Evolutionary conservation across 1,140 invertebrate species (phyloP).

Genomic region (Harlomillsia oculata): DNA sequence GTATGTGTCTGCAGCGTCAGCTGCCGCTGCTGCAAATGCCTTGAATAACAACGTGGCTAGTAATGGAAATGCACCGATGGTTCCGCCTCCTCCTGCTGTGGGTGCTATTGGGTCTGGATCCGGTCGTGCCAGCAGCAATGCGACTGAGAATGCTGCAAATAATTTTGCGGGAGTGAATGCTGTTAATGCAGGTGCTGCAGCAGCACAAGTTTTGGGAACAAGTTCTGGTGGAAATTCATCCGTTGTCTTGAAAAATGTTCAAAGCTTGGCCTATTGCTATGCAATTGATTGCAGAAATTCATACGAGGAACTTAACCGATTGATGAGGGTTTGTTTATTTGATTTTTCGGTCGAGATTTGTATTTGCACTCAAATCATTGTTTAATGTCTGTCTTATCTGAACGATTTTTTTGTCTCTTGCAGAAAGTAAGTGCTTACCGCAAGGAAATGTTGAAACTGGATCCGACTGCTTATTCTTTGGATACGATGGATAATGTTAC

Average conservation of each 20-base stretch:
- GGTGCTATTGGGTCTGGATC: background rate
- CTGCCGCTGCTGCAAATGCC: slow-evolving; percentile 27
- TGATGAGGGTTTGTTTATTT: slow-evolving; percentile 49
- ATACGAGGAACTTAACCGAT: slow-evolving; percentile 92
- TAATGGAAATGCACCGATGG: background rate
- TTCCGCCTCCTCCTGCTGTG: too few relatives aligned
- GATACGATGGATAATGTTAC: slow-evolving; percentile 35
- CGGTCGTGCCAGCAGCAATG: slow-evolving; percentile 11
- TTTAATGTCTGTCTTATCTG: too few relatives aligned
- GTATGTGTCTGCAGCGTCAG: slow-evolving; percentile 13
- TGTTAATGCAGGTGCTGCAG: slow-evolving; percentile 2
- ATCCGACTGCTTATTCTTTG: slow-evolving; percentile 31
- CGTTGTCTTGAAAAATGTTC: slow-evolving; percentile 46
- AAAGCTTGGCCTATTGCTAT: slow-evolving; percentile 81
- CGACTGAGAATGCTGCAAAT: background rate
- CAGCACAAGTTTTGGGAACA: slow-evolving; percentile 7
- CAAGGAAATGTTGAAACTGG: slow-evolving; percentile 35
- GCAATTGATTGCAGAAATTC: slow-evolving; percentile 87
- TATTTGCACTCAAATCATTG: too few relatives aligned
- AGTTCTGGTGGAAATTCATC: background rate
- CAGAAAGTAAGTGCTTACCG: slow-evolving; percentile 33
- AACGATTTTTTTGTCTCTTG: background rate
- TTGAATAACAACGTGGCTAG: slow-evolving; percentile 26
- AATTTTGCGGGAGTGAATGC: slow-evolving; percentile 10
- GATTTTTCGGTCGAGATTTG: background rate